phyloP scores from a whole-genome alignment of 2,113 vertebrate genomes.

The Passer domesticus region DNA sequence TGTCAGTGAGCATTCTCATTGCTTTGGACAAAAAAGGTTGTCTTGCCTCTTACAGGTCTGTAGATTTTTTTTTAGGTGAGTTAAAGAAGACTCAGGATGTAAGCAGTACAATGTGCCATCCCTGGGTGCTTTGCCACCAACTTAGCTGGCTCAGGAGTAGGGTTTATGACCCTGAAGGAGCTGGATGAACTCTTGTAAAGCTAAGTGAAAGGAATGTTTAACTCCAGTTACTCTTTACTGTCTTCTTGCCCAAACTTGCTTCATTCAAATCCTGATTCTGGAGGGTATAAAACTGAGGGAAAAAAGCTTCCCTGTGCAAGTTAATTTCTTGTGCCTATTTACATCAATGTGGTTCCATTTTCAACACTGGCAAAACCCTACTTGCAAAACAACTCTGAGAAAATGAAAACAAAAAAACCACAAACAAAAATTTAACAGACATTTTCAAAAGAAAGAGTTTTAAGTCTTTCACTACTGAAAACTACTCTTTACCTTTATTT shows the following conservation, averaged over 20 bases:
- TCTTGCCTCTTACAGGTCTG: neutral
- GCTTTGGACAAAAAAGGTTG: neutral
- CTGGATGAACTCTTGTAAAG: neutral
- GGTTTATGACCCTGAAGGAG: neutral
- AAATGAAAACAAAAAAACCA: neutral
- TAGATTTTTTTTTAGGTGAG: neutral
- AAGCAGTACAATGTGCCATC: neutral
- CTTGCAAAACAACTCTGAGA: neutral
- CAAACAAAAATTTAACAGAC: neutral
- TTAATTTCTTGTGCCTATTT: neutral
- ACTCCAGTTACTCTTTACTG: neutral
- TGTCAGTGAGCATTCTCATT: neutral
- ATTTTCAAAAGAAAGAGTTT: neutral
- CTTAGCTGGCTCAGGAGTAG: neutral
- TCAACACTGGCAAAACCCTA: neutral
- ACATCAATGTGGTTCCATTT: neutral
- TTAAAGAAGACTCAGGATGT: neutral
- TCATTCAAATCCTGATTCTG: neutral
- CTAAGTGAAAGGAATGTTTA: neutral
- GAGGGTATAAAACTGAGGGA: neutral
- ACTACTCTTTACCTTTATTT: neutral
- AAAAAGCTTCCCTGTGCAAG: neutral
- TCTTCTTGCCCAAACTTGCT: neutral
- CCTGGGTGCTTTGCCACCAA: neutral
- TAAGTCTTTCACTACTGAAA: neutral